Base-by-base conservation (phyloP, 2,797 vertebrate genomes). In the Chelon auratus region DNA sequence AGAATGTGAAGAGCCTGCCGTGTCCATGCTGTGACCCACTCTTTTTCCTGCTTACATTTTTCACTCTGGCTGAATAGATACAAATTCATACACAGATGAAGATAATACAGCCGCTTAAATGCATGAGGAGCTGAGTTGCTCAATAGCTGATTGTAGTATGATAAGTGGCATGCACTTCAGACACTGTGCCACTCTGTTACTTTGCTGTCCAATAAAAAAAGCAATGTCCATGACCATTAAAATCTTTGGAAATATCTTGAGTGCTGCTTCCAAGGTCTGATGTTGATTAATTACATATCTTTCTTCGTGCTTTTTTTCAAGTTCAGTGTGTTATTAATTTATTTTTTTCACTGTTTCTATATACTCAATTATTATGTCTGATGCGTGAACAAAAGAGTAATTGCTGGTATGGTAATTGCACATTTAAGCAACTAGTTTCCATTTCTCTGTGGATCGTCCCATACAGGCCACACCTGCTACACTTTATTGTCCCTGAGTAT, bases 391-490 rank as follows among this genome's bases (percentile, higher is more conserved):
- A 15, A 33, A 39, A 72, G 1, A 15, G 7, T 47, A 22, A 40
- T 30, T 18, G 6, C 42, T 77, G 57, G 59, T 57, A 79, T 78
- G 22, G 22, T 22, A 22, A 22, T 22, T 22, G 67, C 58, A 61
- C 62, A 45, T 72, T 33, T 30, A 64, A 75, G 59, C 62, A 66
- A 43, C 26, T 42, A 12, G 50, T 10, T 58, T 82, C 54, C 6
- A 10, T 75, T 68, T 75, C 71, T 68, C 54, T 37, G 37, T 8
- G 58, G 33, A 68, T 68, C 61, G 40, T 24, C 52, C 47, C 37
- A 22, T 37, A 68, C 69, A 57, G 65, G 68, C 82, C 81, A 82
- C 86, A 87, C 85, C 90, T 80, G 65, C 59, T 62, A n/a, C 57
- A 52, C 58, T 75, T 68, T 64, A 68, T 78, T 80, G 68, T 89